Conservation (phyloP, 2,797 vertebrate genomes). For the Cottoperca gobio region DNA sequence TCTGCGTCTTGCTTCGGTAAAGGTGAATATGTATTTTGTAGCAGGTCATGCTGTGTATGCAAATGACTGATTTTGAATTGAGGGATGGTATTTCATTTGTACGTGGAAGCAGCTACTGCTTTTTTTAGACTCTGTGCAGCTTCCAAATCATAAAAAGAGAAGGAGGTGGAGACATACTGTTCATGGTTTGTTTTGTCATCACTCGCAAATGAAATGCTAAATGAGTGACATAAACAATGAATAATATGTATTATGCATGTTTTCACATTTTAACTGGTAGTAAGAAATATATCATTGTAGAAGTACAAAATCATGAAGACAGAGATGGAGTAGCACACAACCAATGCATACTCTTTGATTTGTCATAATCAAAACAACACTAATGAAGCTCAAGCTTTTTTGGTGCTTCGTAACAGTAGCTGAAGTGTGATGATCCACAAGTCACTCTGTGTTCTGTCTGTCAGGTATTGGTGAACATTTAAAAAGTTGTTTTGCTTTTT, state of each 20-base stretch:
- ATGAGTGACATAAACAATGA: not conserved
- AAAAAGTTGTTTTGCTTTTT: not conserved
- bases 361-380: not conserved
- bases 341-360: not conserved
- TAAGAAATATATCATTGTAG: not conserved
- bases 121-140: not conserved
- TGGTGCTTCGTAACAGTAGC: not conserved
- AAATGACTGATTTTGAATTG: constrained; percentile 40
- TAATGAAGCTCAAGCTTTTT: no score
- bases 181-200: not conserved
- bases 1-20: constrained; percentile 25
- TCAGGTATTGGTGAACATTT: not conserved
- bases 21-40: constrained; percentile 29
- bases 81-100: constrained; percentile 7
- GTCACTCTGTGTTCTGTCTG: not conserved
- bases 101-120: not conserved
- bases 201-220: not conserved
- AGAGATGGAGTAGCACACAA: not conserved
- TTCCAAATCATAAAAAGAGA: constrained; percentile 5
- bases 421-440: not conserved
- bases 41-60: constrained; percentile 27
- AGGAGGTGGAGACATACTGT: not conserved
- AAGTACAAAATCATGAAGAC: not conserved
- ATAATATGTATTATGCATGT: not conserved
- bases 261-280: not conserved